Evolutionary conservation across 2,888 invertebrate genomes (phyloP).

Genomic region (Cartodere bifasciata): DNA sequence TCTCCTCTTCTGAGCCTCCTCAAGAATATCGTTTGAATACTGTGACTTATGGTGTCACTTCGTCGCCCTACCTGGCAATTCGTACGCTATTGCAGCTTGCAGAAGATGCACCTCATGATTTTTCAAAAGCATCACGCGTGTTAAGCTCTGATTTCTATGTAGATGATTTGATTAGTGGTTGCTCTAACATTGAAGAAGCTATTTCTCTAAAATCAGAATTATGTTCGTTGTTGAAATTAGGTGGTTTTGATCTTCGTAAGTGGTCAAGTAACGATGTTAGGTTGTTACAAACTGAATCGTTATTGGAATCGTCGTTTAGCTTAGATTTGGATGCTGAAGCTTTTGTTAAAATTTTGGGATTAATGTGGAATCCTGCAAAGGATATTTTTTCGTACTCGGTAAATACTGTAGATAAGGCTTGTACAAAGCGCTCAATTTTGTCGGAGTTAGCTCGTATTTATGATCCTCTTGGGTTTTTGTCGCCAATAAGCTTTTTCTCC

Average conservation of each 20-base stretch:
- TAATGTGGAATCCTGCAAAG: conserved; percentile 10
- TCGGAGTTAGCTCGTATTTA: conserved; percentile 15
- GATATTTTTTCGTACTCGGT: conserved; percentile 10
- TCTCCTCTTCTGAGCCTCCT: conserved; percentile 8
- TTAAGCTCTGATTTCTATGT: conserved; percentile 16
- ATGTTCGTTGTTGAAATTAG: no score
- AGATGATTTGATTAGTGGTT: conserved; percentile 15
- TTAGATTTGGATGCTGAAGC: conserved; percentile 6
- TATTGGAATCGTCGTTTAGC: conserved; percentile 1
- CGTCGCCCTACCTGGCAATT: conserved; percentile 15
- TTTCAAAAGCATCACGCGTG: conserved; percentile 13
- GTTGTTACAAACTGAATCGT: conserved; percentile 5
- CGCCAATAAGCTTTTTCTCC: conserved; percentile 13
- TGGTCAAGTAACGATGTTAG: conserved; percentile 9
- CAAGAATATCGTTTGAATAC: conserved; percentile 13
- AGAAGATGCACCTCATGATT: conserved; percentile 9
- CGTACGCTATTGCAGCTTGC: conserved; percentile 15
- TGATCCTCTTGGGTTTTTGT: conserved; percentile 18
- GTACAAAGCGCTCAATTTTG: conserved; percentile 20
- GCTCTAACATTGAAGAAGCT: conserved; percentile 8
- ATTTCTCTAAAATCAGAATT: conserved; percentile 9
- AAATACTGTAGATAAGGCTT: neutral
- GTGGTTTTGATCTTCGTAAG: no score
- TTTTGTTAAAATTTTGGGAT: conserved; percentile 12
- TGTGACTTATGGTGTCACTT: conserved; percentile 17